A percentile compares a stretch with the other conserved stretches of the same genome.
These are phyloP conservation scores for Chlorodrepanis virens DNA, from an alignment of 2,113 vertebrate species.

Conservation along the genomic window DNA sequence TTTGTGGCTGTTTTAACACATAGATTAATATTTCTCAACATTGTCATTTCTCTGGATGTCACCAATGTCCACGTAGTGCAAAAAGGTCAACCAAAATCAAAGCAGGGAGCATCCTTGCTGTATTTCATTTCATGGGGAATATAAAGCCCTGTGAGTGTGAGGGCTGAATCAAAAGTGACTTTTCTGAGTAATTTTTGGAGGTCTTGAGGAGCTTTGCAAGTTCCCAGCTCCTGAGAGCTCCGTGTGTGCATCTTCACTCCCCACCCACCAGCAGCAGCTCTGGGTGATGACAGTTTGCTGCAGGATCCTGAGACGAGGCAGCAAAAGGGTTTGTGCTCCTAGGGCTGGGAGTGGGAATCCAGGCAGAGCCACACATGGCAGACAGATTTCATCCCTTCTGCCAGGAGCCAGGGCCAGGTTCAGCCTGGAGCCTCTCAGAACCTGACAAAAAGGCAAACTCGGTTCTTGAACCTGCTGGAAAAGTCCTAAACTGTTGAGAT, in stretches of 20 bases:
- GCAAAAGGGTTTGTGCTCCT: not conserved
- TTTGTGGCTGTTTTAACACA: not conserved
- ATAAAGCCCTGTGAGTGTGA: not conserved
- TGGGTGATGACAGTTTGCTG: not conserved
- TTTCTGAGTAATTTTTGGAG: not conserved
- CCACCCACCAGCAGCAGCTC: not conserved
- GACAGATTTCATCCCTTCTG: not conserved
- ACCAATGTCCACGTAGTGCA: accelerated
- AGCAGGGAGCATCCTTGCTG: not conserved
- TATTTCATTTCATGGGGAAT: not conserved
- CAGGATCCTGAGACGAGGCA: not conserved
- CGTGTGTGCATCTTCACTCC: not conserved
- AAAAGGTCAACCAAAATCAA: not conserved
- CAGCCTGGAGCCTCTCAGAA: not conserved
- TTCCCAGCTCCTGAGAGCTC: not conserved
- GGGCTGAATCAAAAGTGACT: not conserved
- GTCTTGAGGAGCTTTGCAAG: not conserved
- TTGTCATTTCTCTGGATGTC: not conserved
- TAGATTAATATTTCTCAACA: not conserved
- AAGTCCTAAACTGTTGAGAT: slow-evolving; percentile 14
- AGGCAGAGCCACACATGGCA: not conserved
- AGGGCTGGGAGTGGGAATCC: not conserved
- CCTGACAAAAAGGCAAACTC: not conserved
- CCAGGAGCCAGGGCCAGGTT: not conserved
- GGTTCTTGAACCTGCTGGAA: slow-evolving; percentile 12